Evolutionary conservation across 1,140 invertebrate genomes (phyloP), one percentile per base, ranked within the genome.

Genomic region (Eciton burchellii): DNA sequence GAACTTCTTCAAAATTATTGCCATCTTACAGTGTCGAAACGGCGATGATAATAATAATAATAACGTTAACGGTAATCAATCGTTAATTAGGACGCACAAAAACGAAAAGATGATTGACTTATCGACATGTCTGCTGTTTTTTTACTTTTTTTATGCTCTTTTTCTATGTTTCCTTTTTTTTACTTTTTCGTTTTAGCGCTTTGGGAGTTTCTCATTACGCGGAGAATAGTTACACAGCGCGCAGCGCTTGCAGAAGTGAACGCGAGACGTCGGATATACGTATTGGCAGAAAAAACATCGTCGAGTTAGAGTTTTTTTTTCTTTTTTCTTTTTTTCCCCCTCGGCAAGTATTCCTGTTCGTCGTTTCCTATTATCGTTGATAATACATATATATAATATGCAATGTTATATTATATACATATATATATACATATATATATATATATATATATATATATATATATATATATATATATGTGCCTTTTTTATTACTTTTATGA

Each of bases 261-360:
- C 43, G 89, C 88, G 85, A 91, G 89, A 91, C 85, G 89, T 66
- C 43, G 29, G 87, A 89, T 79, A 91, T 91, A 91, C 89, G 89
- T 84, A 89, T 93, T 93, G 92, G 93, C 92, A 91, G 92, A 94
- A 92, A 82, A 89, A 93, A 94, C 93, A 93, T 91, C 90, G 91
- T 93, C 91, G 91, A 93, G 89, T 93, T 92, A 92, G 59, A 65
- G 43, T 65, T 79, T 12, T 21, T 49, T 92, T n/a, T n/a, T n/a
- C n/a, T n/a, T n/a, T n/a, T n/a, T n/a, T n/a, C n/a, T n/a, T n/a
- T n/a, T n/a, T n/a, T n/a, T n/a, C n/a, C n/a, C n/a, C n/a, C n/a
- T 93, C 91, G 84, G 74, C 90, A 90, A 92, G 77, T 92, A 91
- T 52, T 79, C 49, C 26, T 56, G 91, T 93, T 92, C 91, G n/a